phyloP scores from a whole-genome alignment of 1,140 invertebrate species.

The Leptonema lineaticorne region DNA sequence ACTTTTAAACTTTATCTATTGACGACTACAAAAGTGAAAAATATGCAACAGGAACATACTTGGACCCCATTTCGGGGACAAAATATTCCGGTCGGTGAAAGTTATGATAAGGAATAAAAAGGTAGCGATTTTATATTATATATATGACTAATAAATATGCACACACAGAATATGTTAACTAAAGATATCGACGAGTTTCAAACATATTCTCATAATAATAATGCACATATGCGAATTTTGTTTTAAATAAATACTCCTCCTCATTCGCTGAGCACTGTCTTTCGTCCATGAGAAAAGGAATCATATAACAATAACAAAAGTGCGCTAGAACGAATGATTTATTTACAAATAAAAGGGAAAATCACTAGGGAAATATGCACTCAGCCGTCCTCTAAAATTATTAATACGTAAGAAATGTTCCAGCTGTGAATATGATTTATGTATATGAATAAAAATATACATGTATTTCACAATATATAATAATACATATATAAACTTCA shows the following conservation, averaged over 20 bases:
- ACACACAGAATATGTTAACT: too few species aligned
- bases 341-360: constrained; percentile 27
- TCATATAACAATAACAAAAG: constrained; percentile 8
- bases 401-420: constrained; percentile 21
- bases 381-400: constrained; percentile 27
- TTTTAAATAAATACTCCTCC: too few species aligned
- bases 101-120: background rate
- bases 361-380: constrained; percentile 34
- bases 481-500: too few species aligned
- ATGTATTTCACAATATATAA: too few species aligned
- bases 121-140: background rate
- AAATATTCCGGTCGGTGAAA: constrained; percentile 4
- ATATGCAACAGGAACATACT: background rate
- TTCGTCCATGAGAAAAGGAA: background rate
- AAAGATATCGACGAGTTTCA: too few species aligned
- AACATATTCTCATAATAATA: too few species aligned
- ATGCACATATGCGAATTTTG: too few species aligned
- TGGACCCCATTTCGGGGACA: background rate
- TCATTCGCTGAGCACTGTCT: background rate
- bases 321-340: constrained; percentile 18
- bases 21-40: background rate
- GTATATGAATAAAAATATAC: background rate
- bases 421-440: constrained; percentile 10
- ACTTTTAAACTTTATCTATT: constrained; percentile 2
- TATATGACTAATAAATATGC: too few species aligned